Evolutionary conservation across 2,113 vertebrate species (phyloP).

Genomic region (Hippotragus niger): DNA sequence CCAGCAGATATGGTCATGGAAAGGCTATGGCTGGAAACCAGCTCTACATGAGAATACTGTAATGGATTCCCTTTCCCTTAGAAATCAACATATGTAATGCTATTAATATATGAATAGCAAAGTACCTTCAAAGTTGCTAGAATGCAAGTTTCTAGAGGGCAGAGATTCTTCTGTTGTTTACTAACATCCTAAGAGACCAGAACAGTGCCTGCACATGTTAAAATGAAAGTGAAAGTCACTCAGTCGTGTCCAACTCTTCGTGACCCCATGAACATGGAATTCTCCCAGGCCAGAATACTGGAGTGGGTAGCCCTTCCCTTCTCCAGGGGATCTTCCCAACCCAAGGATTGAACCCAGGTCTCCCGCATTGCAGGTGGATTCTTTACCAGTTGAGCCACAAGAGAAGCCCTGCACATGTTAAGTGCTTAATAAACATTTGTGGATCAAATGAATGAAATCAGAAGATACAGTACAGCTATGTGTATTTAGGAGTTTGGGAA

Average conservation of each 20-base stretch:
- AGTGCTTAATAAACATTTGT: not conserved
- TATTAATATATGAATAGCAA: not conserved
- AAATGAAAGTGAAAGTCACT: not conserved
- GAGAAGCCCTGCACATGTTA: not conserved
- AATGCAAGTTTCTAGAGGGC: not conserved
- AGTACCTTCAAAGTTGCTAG: not conserved
- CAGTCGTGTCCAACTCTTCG: not conserved
- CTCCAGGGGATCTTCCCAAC: not conserved
- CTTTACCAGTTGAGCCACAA: not conserved
- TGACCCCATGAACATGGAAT: not conserved
- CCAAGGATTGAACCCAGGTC: not conserved
- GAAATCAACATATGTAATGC: not conserved
- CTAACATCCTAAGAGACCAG: not conserved
- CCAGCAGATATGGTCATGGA: not conserved
- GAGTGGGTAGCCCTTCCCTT: not conserved
- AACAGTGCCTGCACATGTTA: not conserved
- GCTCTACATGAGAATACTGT: not conserved
- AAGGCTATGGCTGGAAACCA: not conserved
- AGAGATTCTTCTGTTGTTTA: not conserved
- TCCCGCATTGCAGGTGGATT: not conserved
- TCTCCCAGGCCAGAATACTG: not conserved
- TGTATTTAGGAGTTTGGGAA: not conserved
- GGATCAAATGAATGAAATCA: not conserved
- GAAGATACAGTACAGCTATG: not conserved
- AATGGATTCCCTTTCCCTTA: not conserved